A percentile compares a stretch with the other conserved stretches of the same genome.
Conservation (phyloP, 2,797 vertebrate genomes). For the Eupleurogrammus muticus region DNA sequence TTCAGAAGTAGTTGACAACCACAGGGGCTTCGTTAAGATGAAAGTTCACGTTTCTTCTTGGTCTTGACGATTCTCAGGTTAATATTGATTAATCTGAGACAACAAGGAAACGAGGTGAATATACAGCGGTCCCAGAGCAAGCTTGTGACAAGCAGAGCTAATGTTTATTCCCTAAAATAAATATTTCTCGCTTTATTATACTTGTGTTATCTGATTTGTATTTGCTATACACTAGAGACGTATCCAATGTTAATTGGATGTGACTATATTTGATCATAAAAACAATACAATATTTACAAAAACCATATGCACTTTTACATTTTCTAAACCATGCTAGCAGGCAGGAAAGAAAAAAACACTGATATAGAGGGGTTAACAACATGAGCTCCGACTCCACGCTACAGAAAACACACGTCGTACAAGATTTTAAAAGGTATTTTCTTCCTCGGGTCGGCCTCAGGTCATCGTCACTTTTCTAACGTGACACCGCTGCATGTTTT, state of each 20-base stretch:
- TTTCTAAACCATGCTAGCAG: not conserved
- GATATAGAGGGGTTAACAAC: not conserved
- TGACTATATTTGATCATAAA: not conserved
- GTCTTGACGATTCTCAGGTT: conserved; percentile 22
- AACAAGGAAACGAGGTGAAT: conserved; percentile 2
- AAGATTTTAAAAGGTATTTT: conserved; percentile 4
- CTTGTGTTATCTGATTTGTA: conserved; percentile 8
- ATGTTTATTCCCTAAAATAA: not conserved
- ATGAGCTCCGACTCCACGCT: not conserved
- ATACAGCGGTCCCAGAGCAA: not conserved
- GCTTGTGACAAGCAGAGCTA: not conserved
- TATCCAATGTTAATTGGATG: not conserved
- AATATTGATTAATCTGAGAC: not conserved
- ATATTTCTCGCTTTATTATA: not conserved
- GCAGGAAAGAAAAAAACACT: not conserved
- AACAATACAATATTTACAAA: not conserved
- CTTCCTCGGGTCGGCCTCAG: not conserved
- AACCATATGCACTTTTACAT: not conserved
- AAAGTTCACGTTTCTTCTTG: conserved; percentile 8
- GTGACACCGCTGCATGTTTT: conserved; percentile 24
- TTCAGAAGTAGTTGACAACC: conserved; percentile 67
- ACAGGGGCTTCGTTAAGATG: conserved; percentile 16
- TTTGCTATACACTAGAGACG: not conserved
- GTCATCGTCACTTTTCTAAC: conserved; percentile 21
- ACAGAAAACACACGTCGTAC: not conserved